Conservation (phyloP, 2,113 vertebrate genomes). For the Cinclus cinclus region DNA sequence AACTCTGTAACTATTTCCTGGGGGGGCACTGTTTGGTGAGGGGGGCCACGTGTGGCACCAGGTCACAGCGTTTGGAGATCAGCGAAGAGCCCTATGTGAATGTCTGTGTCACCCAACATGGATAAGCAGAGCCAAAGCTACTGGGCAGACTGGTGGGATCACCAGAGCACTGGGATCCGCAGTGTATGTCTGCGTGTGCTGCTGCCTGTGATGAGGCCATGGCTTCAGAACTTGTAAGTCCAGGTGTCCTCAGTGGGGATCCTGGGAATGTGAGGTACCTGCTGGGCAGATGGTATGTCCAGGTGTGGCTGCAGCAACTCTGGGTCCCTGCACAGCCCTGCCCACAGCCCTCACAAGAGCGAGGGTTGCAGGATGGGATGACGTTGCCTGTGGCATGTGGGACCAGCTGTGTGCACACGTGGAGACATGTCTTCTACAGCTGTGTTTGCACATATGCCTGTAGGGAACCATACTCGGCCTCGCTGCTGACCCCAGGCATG, state of each 20-base stretch:
- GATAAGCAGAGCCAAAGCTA: not conserved
- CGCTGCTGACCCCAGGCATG: not conserved
- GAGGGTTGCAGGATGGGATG: not conserved
- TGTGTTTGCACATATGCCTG: not conserved
- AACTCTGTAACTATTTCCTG: not conserved
- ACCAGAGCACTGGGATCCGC: not conserved
- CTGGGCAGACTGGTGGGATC: not conserved
- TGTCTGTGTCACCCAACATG: too few relatives aligned
- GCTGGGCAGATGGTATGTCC: accelerated
- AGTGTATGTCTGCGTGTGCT: too few relatives aligned
- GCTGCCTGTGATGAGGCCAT: not conserved
- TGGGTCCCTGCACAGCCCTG: not conserved
- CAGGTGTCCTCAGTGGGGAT: not conserved
- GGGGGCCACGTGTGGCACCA: not conserved
- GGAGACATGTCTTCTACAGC: accelerated
- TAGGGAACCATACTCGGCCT: not conserved
- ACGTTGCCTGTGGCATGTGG: not conserved
- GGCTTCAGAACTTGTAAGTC: accelerated
- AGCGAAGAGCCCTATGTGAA: not conserved
- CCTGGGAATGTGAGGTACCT: not conserved
- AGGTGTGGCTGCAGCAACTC: not conserved
- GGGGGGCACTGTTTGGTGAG: too few relatives aligned
- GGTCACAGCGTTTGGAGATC: not conserved
- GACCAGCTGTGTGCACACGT: not conserved
- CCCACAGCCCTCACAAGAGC: not conserved